Base-by-base conservation (phyloP, 2,797 vertebrate genomes). In the Danio albolineatus region DNA sequence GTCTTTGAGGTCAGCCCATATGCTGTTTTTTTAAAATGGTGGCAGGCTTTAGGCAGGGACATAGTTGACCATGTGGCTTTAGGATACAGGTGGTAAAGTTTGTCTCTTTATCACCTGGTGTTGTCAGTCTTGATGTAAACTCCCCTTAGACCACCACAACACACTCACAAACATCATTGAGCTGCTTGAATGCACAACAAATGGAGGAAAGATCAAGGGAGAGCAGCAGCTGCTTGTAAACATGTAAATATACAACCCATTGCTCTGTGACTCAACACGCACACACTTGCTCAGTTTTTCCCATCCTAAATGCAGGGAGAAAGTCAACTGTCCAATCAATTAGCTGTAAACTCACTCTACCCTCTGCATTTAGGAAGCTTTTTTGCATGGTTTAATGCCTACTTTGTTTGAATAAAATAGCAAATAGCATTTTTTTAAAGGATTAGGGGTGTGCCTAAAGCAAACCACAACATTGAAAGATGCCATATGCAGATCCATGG, bases 151-250 rank as follows among this genome's bases (percentile, higher is more conserved):
- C 80, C 84, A 83, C 79, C 86, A 87, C 65, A 80, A 82, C 88
- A 87, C 78, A 82, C 39, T 87, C 84, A 88, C 78, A 75, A 65
- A 79, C 85, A 85, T 65, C 87, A 83, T 86, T 83, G 78, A 87
- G 84, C 73, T 28, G 73, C 72, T 67, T 80, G 46, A 73, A 81
- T 60, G 64, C 86, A 90, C 85, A 92, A 91, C 93, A 93, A 94
- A 93, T 92, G 90, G 91, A 85, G 89, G 91, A 92, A 94, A 94
- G 91, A 92, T 93, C 88, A 93, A 91, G 91, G 89, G 91, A 91
- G 91, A 89, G 87, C 85, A 92, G 90, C 94, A 95, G 94, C 94
- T 95, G 93, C 93, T 94, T 88, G 90, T 94, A 94, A 95, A 94
- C 92, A 93, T 90, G 88, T 91, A 93, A 93, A 93, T 91, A 88